phyloP scores from a whole-genome alignment of 2,888 invertebrate genomes.

The Hedychridium roseum region DNA sequence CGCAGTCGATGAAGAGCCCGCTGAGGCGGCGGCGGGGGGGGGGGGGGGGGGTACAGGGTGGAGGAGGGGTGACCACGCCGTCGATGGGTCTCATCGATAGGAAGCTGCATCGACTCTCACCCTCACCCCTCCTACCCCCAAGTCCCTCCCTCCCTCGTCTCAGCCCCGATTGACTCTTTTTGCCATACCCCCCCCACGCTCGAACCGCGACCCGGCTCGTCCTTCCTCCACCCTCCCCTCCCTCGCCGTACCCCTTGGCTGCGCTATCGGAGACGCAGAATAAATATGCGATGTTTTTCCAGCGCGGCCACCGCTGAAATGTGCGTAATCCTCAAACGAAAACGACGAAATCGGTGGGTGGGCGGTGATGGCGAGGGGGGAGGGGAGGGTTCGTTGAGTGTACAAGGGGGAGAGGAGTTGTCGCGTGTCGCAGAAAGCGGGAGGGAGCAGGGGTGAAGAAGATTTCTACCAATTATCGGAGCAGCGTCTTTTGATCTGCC shows the following conservation, averaged over 20 bases:
- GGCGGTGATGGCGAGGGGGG: conserved; percentile 17
- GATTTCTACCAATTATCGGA: conserved; percentile 62
- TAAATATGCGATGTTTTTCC: conserved; percentile 52
- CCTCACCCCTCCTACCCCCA: conserved; percentile 2
- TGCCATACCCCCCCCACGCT: conserved; percentile 3
- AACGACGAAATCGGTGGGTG: conserved; percentile 12
- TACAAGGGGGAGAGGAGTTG: conserved; percentile 13
- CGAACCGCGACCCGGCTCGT: conserved; percentile 12
- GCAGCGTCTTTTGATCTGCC: conserved; percentile 56
- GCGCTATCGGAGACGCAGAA: conserved; percentile 40
- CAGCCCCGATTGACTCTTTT: neutral
- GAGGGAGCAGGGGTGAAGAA: conserved; percentile 39
- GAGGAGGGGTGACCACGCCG: conserved; percentile 16
- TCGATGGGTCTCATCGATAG: conserved; percentile 24
- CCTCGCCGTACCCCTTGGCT: conserved; percentile 14
- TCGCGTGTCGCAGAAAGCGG: conserved; percentile 14
- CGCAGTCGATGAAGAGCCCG: conserved; percentile 7
- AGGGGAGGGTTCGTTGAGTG: conserved; percentile 9
- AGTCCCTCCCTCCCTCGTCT: neutral
- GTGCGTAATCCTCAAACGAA: conserved; percentile 57
- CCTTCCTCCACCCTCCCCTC: conserved; percentile 2
- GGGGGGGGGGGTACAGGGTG: neutral
- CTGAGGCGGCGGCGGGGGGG: neutral
- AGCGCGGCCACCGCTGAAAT: conserved; percentile 34
- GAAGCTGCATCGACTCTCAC: conserved; percentile 15